Evolutionary conservation across 53 echinoderm and acorn worm species (phyloP), one percentile per base, ranked within the genome.

Genomic region (Crossaster papposus): DNA sequence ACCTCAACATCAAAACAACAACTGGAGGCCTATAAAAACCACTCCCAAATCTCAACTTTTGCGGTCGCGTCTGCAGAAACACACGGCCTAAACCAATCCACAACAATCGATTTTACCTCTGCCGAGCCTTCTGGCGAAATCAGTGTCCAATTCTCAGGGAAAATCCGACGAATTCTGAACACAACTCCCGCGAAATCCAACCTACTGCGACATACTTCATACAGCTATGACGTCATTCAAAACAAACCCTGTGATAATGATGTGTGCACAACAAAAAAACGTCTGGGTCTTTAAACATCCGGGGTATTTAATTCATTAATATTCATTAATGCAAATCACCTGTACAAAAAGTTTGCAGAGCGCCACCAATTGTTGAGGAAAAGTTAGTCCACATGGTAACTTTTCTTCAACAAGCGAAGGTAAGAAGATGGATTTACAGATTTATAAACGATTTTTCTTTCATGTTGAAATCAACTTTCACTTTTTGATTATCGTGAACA

Each of bases 211-310:
- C 87, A 87, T 87, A 54, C 17, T 87, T 26, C 17, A 30, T 35
- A 2, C 75, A 54, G 12, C 15, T 20, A 38, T 79, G 95, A 95
- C 95, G 95, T 95, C 95, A 95, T 94, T 68, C 94, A 95, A 80
- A 95, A 95, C 95, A 95, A 95, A 95, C 91, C 58, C n/a, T n/a
- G n/a, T n/a, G n/a, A n/a, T n/a, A n/a, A n/a, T n/a, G n/a, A n/a
- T 44, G 89, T 64, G 64, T 68, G 31, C 70, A 70, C 70, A 70
- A 70, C 6, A 70, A 28, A 70, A 11, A 30, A 20, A 23, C 28
- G 31, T 30, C 31, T 70, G 85, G 54, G 85, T 14, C 54, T 36
- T 85, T 85, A 73, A 72, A 55, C 87, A 87, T 87, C 87, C 87
- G 87, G 87, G 87, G 15, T 55, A 36, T 76, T 62, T 30, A 55